These are phyloP conservation scores for Galerucella pusilla DNA, from an alignment of 2,888 invertebrate genomes.

Conservation along the genomic window DNA sequence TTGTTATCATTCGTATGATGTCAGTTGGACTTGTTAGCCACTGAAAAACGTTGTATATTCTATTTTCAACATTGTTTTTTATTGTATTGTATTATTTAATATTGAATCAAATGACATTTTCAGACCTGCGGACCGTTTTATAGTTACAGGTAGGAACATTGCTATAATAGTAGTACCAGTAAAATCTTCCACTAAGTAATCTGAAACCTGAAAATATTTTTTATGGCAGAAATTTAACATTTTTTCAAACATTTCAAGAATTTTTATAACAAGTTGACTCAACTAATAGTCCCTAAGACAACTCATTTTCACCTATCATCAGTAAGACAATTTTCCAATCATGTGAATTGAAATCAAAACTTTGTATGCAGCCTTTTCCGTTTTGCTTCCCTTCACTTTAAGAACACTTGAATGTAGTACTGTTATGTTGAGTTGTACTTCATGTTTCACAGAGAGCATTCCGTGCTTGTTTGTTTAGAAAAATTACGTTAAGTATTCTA, in stretches of 20 bases:
- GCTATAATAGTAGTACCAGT: too few species aligned
- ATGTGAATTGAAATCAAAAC: conserved; percentile 6
- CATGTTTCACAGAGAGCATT: conserved; percentile 18
- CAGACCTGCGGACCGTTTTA: too few species aligned
- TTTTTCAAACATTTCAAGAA: background rate
- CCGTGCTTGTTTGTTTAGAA: conserved; percentile 15
- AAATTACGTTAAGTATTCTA: conserved; percentile 22
- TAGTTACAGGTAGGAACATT: too few species aligned
- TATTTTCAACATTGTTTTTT: too few species aligned
- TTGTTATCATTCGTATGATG: background rate
- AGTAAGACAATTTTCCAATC: background rate
- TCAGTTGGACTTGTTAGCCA: too few species aligned
- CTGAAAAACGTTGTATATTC: too few species aligned
- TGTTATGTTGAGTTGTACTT: conserved; percentile 25
- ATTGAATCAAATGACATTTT: too few species aligned
- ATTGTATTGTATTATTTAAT: too few species aligned
- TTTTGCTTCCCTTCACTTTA: conserved; percentile 8
- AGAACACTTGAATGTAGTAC: conserved; percentile 21
- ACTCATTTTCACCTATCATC: background rate
- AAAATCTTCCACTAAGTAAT: too few species aligned
- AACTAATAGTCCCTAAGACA: background rate
- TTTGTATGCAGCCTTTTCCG: conserved; percentile 7
- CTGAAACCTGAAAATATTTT: too few species aligned
- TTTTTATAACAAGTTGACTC: background rate
- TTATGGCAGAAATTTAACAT: background rate